Base-by-base conservation (phyloP, 2,113 vertebrate species). In the Pandion haliaetus region DNA sequence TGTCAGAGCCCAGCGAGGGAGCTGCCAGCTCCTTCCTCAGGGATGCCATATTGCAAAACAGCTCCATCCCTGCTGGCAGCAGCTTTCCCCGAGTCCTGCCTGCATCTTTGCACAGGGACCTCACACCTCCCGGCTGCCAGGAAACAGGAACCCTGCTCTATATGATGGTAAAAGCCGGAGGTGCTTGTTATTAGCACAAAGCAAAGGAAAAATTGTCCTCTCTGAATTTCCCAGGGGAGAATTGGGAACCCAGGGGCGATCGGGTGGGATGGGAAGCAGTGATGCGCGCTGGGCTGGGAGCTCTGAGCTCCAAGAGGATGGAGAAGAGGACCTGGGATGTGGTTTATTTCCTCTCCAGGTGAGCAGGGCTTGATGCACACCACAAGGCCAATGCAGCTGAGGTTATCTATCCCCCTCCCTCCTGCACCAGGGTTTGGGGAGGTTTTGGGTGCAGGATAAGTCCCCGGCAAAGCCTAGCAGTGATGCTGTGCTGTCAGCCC, bases 61-160 rank as follows among this genome's bases (percentile, higher is more conserved):
- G 83, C 87, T 74, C 59, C 71, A 36, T 21, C 82, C 58, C 36
- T 57, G 57, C 10, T 6, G 2, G 73, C 32, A 25, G 63, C 6
- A 2, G 25, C 52, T 59, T 28, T 57, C 45, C 89, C 80, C 1
- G 6, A 36, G 50, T 26, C 67, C 69, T 3, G 14, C 24, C 50
- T 24, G 29, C 21, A 14, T 10, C 49, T 54, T 14, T 32, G 63
- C 36, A 28, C 12, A 15, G 40, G 59, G 15, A n/a, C 7, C 65
- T 57, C 3, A 0, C 24, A 26, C 16, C 3, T 71, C 31, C 15
- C 55, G 8, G 16, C 23, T 44, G 4, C 25, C 2, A 2, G n/a
- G 23, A 49, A 67, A 10, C 44, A 21, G 31, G 28, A 45, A 3
- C 21, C 25, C 55, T 14, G 11, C 47, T 26, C 38, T 8, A 0